Evolutionary conservation across 2,888 invertebrate species (phyloP).

Genomic region (Nephrocerus scutellatus): DNA sequence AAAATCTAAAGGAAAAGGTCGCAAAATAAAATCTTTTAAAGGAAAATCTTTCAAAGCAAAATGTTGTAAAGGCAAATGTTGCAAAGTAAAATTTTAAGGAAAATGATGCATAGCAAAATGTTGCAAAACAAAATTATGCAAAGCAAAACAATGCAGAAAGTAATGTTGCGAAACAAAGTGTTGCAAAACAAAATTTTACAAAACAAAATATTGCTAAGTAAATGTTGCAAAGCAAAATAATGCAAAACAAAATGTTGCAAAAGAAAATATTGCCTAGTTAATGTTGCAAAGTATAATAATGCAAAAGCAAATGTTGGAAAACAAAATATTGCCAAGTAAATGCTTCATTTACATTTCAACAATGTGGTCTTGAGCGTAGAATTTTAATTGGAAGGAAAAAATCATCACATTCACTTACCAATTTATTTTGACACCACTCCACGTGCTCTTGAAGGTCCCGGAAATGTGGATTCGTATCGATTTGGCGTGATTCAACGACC

Average conservation of each 20-base stretch:
- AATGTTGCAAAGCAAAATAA: too few species aligned
- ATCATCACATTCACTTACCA: constrained; percentile 54
- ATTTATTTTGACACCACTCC: constrained; percentile 88
- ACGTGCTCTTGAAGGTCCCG: constrained; percentile 86
- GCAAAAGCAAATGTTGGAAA: too few species aligned
- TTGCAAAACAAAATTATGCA: too few species aligned
- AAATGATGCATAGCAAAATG: too few species aligned
- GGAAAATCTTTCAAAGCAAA: neutral
- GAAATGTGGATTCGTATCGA: constrained; percentile 91
- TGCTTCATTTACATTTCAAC: neutral
- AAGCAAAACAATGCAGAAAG: too few species aligned
- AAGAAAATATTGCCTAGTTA: neutral
- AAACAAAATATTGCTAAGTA: too few species aligned
- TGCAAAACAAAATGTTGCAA: neutral
- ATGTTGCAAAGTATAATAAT: neutral
- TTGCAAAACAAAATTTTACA: too few species aligned
- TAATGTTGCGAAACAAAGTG: too few species aligned
- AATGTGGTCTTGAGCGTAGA: neutral
- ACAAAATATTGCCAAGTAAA: constrained; percentile 9
- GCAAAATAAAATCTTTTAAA: constrained; percentile 1
- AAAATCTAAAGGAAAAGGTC: too few species aligned
- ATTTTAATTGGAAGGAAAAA: neutral
- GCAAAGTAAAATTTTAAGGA: constrained; percentile 3
- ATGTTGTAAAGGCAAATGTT: neutral
- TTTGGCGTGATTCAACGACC: constrained; percentile 82